Evolutionary conservation across 2,888 invertebrate species (phyloP).

Genomic region (Netelia inedita): DNA sequence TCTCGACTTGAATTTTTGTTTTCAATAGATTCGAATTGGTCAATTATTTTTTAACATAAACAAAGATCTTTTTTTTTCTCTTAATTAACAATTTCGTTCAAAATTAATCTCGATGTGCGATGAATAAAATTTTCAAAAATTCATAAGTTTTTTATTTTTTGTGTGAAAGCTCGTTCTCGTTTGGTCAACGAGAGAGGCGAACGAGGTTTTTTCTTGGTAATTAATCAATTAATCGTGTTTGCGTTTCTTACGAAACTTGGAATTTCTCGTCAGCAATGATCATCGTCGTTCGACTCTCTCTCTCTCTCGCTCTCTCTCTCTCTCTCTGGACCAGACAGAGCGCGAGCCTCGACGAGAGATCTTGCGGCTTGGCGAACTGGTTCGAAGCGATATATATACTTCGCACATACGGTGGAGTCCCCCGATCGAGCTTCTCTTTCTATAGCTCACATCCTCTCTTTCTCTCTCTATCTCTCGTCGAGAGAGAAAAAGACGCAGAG

Average conservation of each 20-base stretch:
- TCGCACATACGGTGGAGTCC: not conserved
- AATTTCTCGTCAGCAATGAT: conserved; percentile 48
- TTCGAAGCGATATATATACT: conserved; percentile 56
- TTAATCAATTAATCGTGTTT: conserved; percentile 70
- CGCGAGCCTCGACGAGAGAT: conserved; percentile 28
- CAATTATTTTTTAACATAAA: too few relatives aligned
- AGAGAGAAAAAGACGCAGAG: not conserved
- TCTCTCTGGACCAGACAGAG: conserved; percentile 43
- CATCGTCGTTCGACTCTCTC: conserved; percentile 21
- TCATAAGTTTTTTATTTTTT: too few relatives aligned
- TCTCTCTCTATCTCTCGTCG: conserved; percentile 38
- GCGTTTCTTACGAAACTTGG: conserved; percentile 57
- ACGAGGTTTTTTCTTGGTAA: conserved; percentile 54
- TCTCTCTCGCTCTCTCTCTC: conserved; percentile 25
- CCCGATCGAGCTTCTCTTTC: conserved; percentile 39
- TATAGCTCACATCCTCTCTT: conserved; percentile 18
- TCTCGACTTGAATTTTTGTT: not conserved
- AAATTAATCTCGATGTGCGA: too few relatives aligned
- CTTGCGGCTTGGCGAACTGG: conserved; percentile 60
- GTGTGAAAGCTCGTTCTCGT: not conserved
- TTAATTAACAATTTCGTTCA: too few relatives aligned
- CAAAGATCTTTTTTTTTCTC: too few relatives aligned
- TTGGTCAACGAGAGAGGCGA: conserved; percentile 25
- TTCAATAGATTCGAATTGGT: too few relatives aligned
- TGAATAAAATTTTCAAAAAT: too few relatives aligned